Evolutionary conservation across 2,888 invertebrate species (phyloP).

Genomic region (Limnephilus rhombicus): DNA sequence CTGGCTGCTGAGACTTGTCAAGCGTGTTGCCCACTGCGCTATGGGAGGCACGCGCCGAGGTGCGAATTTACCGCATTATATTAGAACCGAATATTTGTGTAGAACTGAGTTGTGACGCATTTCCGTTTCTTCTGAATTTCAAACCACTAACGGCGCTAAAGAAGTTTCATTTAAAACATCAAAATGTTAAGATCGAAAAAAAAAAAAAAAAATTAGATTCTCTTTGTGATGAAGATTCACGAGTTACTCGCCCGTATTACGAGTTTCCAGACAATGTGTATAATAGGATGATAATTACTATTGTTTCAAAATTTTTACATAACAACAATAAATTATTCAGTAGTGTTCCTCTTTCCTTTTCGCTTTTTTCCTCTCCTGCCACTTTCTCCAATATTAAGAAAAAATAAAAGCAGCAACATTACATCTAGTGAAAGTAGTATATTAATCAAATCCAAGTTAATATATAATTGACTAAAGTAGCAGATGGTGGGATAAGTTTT

Average conservation of each 20-base stretch:
- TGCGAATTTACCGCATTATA: too few species aligned
- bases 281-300: background rate
- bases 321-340: background rate
- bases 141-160: too few species aligned
- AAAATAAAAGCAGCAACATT: background rate
- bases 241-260: background rate
- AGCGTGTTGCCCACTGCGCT: too few species aligned
- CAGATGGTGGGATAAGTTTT: background rate
- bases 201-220: too few species aligned
- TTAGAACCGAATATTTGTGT: too few species aligned
- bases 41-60: too few species aligned
- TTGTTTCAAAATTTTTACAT: background rate
- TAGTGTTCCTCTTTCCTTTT: background rate
- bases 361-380: background rate
- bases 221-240: too few species aligned
- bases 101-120: too few species aligned
- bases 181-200: too few species aligned
- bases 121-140: too few species aligned
- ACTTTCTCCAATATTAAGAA: background rate
- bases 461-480: background rate
- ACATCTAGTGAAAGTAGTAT: background rate
- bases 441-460: background rate
- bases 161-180: too few species aligned
- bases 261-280: background rate
- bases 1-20: too few species aligned